Evolutionary conservation across 1,140 invertebrate genomes (phyloP).

Genomic region (Penaeus japonicus): DNA sequence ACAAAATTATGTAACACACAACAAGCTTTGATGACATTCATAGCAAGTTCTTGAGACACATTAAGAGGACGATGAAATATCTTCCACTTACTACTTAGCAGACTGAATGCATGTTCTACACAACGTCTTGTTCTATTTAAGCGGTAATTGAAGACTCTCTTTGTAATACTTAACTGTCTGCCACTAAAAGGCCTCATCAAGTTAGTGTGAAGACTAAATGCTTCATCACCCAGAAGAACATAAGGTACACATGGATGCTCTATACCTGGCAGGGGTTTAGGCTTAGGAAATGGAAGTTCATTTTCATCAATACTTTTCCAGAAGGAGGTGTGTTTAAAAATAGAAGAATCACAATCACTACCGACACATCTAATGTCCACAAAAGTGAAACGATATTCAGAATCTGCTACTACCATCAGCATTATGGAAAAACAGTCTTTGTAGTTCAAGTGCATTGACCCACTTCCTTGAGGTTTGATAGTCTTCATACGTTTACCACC

Average conservation of each 20-base stretch:
- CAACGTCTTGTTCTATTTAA: background rate
- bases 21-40: background rate
- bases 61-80: conserved; percentile 13
- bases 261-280: background rate
- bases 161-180: background rate
- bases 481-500: background rate
- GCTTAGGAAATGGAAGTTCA: background rate
- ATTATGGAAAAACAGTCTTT: conserved; percentile 4
- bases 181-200: background rate
- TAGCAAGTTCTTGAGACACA: background rate
- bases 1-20: background rate
- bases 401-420: background rate
- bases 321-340: background rate
- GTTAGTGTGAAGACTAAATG: conserved; percentile 11
- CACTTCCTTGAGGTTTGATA: conserved; percentile 2
- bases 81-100: background rate
- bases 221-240: conserved; percentile 13
- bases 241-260: background rate
- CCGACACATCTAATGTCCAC: background rate
- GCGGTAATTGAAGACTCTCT: conserved; percentile 15
- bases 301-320: conserved; percentile 10
- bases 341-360: conserved; percentile 3
- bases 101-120: background rate
- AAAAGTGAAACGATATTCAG: background rate
- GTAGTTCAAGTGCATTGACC: background rate